Evolutionary conservation across 2,888 invertebrate genomes (phyloP).

Genomic region (Mylabris sibirica): DNA sequence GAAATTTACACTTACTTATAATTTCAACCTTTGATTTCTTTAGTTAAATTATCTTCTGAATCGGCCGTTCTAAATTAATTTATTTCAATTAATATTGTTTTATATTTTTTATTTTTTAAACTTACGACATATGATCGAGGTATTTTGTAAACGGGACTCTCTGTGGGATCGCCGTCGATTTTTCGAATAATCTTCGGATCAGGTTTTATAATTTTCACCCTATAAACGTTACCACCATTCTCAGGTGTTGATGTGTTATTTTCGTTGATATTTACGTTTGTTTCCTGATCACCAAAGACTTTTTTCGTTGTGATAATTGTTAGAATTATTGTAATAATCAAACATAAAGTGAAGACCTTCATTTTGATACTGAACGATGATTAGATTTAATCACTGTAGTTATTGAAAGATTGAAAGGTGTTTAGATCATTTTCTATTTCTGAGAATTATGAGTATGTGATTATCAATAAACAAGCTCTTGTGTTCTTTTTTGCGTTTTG

Average conservation of each 20-base stretch:
- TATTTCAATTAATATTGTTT: not conserved
- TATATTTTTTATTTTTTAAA: not conserved
- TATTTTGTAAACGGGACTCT: not conserved
- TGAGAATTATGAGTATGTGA: not conserved
- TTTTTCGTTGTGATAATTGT: not conserved
- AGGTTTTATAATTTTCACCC: not conserved
- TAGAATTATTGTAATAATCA: not conserved
- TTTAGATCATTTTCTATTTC: not conserved
- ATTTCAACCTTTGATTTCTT: not conserved
- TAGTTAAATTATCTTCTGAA: not conserved
- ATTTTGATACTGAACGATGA: constrained; percentile 1
- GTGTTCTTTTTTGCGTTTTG: not conserved
- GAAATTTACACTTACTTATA: not conserved
- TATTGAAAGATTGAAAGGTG: not conserved
- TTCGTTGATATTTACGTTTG: not conserved
- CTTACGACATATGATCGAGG: not conserved
- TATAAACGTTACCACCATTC: not conserved
- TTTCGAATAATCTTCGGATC: not conserved
- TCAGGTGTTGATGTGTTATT: not conserved
- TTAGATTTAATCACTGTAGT: not conserved
- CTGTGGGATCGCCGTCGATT: not conserved
- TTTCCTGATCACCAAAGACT: not conserved
- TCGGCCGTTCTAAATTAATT: not conserved
- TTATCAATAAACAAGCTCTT: not conserved
- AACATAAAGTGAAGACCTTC: not conserved